Base-by-base conservation (phyloP, 1,140 invertebrate genomes). In the Eurosta solidaginis region DNA sequence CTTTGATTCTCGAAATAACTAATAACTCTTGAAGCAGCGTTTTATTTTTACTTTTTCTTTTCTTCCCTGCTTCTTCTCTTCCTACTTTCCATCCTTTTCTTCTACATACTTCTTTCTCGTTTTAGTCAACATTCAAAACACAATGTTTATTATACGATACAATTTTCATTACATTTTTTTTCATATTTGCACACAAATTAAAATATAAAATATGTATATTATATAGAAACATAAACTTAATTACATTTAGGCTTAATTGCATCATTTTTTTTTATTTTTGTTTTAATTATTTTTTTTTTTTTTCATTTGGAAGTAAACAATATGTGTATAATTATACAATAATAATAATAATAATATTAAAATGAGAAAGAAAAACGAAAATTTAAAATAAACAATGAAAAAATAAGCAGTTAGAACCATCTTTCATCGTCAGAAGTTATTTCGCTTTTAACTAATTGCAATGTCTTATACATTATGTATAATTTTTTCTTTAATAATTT, bases 391-490 rank as follows among this genome's bases (percentile, higher is more conserved):
- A n/a, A n/a, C n/a, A 76, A 77, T 74, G 20, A 17, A 73, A 33
- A 52, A 50, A 33, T 77, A 73, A 42, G n/a, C 36, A 59, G 29
- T 59, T 74, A n/a, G 73, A 59, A 77, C 73, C 54, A 76, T 79
- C 54, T 75, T 74, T 52, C 47, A 76, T 78, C 77, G 74, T 79
- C 79, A 78, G 77, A 79, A 78, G 73, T 79, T 79, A 74, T 76
- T 36, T 49, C 44, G 44, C 50, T 76, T 78, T 75, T 76, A 76
- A 80, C 73, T 80, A 78, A 81, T 86, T 80, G 82, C 81, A 81
- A 81, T 82, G 81, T 82, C 81, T 84, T 81, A 80, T 76, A 54
- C 59, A 40, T 68, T 68, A 68, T 75, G 54, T 80, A 78, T 78
- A 77, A 80, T 76, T 68, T 59, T 74, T 77, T n/a, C n/a, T n/a